phyloP scores from a whole-genome alignment of 2,888 invertebrate genomes.

The Ochlodes sylvanus region DNA sequence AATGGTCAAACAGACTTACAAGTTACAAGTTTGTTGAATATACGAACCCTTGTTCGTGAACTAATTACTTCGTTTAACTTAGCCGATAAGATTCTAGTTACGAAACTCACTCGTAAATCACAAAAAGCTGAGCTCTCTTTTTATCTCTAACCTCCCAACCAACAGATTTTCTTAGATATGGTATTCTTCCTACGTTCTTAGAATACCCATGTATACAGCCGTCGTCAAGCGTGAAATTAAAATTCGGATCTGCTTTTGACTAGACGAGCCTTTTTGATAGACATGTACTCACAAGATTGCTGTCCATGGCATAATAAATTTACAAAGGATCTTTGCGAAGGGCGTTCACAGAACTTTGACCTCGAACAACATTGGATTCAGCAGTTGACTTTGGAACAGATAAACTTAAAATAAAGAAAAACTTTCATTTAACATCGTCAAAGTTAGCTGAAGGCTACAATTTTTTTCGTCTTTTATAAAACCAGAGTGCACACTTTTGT shows the following conservation, averaged over 20 bases:
- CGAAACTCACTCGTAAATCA: neutral
- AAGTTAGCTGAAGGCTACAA: constrained; percentile 12
- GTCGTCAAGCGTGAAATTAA: constrained; percentile 41
- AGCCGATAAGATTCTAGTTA: neutral
- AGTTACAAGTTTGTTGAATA: no score
- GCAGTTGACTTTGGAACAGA: neutral
- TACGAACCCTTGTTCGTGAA: neutral
- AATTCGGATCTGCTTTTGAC: constrained; percentile 35
- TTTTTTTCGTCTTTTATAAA: neutral
- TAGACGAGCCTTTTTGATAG: constrained; percentile 33
- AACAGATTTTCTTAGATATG: constrained; percentile 11
- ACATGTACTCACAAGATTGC: neutral
- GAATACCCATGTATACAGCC: constrained; percentile 10
- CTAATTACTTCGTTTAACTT: neutral
- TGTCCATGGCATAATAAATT: neutral
- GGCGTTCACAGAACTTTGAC: neutral
- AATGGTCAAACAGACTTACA: no score
- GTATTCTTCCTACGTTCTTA: constrained; percentile 8
- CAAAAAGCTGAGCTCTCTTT: constrained; percentile 1
- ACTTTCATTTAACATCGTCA: constrained; percentile 15
- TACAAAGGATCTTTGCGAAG: constrained; percentile 1
- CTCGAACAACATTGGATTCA: constrained; percentile 6
- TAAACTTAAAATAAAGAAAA: constrained; percentile 17
- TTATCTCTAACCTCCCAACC: constrained; percentile 1
- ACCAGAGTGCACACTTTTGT: constrained; percentile 1